Evolutionary conservation across 2,888 invertebrate species (phyloP), one percentile per base, ranked within the genome.

Genomic region (Perdita meconis): DNA sequence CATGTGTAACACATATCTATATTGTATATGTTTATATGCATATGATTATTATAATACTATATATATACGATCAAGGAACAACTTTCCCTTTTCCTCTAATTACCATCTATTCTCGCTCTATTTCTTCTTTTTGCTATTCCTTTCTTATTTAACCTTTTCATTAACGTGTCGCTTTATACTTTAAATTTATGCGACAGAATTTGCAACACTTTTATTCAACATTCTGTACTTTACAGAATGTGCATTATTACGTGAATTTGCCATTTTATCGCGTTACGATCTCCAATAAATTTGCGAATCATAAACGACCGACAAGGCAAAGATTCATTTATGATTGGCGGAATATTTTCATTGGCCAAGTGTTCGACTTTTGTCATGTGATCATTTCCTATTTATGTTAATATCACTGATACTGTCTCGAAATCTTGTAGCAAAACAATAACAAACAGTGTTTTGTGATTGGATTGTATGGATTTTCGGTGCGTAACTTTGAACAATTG

Each of bases 391-490:
- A 82, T 89, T 88, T 85, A 86, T 87, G 88, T 85, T 83, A 87
- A 87, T 85, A 79, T 82, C 80, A 78, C 69, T 78, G 78, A 85
- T 87, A 86, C 86, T 86, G 87, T 86, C 85, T 84, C 81, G 75
- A 81, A 84, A 87, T 86, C 88, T 87, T 89, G 85, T 88, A 86
- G 87, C 88, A 88, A 89, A 88, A 90, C 86, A 89, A 90, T 87
- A 90, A 90, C 87, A 88, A 89, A 88, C 82, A 65, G 65, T 63
- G 73, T 59, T 73, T 61, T 59, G 60, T 51, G 42, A 71, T 64
- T 59, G 72, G 51, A 36, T 57, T n/a, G 53, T 67, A 53, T 56
- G 55, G 42, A 60, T 65, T 63, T 56, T 59, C 53, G n/a, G 53
- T 64, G 24, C 65, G 44, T 60, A 38, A 42, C 56, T 38, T 12